Conservation (phyloP, 2,113 vertebrate species). For the Chaetura pelagica region DNA sequence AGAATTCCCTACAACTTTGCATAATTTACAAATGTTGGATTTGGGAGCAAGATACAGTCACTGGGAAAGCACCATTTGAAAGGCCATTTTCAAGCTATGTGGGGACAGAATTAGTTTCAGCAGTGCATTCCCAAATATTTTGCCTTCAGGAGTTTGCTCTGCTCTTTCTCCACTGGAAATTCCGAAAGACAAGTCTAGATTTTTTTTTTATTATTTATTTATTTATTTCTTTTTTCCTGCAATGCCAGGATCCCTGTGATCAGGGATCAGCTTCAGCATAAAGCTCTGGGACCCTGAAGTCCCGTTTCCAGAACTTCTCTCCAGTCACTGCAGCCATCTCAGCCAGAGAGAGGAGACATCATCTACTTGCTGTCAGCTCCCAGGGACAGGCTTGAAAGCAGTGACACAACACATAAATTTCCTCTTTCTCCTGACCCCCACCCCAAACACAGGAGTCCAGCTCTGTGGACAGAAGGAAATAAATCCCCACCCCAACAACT, state of each 20-base stretch:
- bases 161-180: not conserved
- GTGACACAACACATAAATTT: rapidly evolving
- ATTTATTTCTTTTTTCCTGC: not conserved
- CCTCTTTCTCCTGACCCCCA: not conserved
- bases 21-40: not conserved
- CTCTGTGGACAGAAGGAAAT: not conserved
- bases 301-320: not conserved
- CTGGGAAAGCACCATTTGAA: not conserved
- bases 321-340: not conserved
- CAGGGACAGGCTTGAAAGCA: not conserved
- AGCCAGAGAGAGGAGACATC: not conserved
- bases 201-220: not conserved
- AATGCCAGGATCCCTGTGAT: not conserved
- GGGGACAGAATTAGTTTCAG: not conserved
- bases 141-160: not conserved
- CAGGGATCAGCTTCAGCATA: not conserved
- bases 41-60: not conserved
- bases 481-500: not conserved
- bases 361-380: not conserved
- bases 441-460: not conserved
- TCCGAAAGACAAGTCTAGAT: not conserved
- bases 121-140: not conserved
- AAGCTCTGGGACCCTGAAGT: not conserved
- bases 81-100: not conserved
- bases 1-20: not conserved